Evolutionary conservation across 2,888 invertebrate species (phyloP), one percentile per base, ranked within the genome.

Genomic region (Aleiodes alternator): DNA sequence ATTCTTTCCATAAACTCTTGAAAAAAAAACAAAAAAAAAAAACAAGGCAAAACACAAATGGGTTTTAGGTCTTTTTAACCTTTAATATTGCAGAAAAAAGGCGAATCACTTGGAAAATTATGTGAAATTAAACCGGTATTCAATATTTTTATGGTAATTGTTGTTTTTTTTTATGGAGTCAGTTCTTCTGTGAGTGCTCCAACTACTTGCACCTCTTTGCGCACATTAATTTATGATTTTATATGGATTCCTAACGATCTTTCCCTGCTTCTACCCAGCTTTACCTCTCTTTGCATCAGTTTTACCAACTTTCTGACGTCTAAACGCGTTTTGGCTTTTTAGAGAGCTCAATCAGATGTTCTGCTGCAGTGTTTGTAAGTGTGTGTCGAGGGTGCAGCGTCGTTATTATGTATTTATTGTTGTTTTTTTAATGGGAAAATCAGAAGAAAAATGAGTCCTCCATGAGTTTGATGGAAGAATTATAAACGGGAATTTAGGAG

Each of bases 1-100:
- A 86, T 85, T 73, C 82, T 83, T 43, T 87, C 85, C 87, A 87
- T 87, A 43, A 12, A 38, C 7, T 66, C 7, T 53, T 64, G 38
- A 11, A 43, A 31, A 12, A 57, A 38, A 43, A 57, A n/a, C 2
- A 11, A n/a, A 43, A 11, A 43, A 31, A 12, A 57, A 38, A 57
- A 57, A n/a, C 3, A 11, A n/a, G 48, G 23, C 23, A 23, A 23
- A 23, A 23, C 23, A 53, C 9, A 64, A 9, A 64, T 43, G 43
- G 9, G 11, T 23, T 57, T 12, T 38, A 14, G 6, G 2, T 31
- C n/a, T 14, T 51, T n/a, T 14, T n/a, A 59, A 34, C 11, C 31
- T 11, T 57, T 11, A 57, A 1, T 11, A 29, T 29, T 59, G 11
- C 31, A n/a, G 38, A 14, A 31, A 14, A 31, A n/a, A 31, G 5